phyloP scores from a whole-genome alignment of 2,888 invertebrate genomes.

The Alsophila aescularia region DNA sequence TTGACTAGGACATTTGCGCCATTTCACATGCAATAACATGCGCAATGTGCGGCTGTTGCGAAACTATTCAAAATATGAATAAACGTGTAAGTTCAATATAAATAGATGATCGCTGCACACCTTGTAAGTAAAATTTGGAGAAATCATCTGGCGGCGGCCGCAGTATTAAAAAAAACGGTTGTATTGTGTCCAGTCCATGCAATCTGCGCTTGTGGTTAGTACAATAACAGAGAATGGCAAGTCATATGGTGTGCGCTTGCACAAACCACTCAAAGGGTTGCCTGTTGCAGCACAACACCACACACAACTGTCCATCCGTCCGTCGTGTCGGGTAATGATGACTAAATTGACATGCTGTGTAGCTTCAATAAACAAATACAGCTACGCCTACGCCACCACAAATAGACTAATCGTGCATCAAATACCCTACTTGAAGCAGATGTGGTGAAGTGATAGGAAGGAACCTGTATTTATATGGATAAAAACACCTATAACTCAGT shows the following conservation, averaged over 20 bases:
- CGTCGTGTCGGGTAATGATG: background rate
- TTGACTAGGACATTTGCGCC: slow-evolving; percentile 28
- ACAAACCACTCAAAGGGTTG: slow-evolving; percentile 61
- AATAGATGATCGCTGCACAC: slow-evolving; percentile 24
- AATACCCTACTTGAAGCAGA: background rate
- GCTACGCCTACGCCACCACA: background rate
- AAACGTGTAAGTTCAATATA: slow-evolving; percentile 41
- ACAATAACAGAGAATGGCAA: slow-evolving; percentile 55
- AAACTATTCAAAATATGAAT: slow-evolving; percentile 51
- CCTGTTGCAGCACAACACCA: slow-evolving; percentile 5
- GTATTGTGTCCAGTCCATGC: slow-evolving; percentile 49
- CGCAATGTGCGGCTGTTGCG: slow-evolving; percentile 66
- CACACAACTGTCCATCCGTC: slow-evolving; percentile 4
- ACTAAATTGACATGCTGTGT: background rate
- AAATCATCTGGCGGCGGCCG: slow-evolving; percentile 37
- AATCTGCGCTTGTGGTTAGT: slow-evolving; percentile 70
- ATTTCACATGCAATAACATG: slow-evolving; percentile 43
- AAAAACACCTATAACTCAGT: background rate
- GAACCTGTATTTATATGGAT: background rate
- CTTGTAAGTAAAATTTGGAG: slow-evolving; percentile 25
- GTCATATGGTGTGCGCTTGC: slow-evolving; percentile 69
- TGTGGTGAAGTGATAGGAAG: background rate
- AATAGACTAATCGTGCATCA: too few relatives aligned
- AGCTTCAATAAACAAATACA: background rate
- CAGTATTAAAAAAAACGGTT: slow-evolving; percentile 47